Conservation (phyloP, 2,113 vertebrate species). For the Tilapia sparmanii region DNA sequence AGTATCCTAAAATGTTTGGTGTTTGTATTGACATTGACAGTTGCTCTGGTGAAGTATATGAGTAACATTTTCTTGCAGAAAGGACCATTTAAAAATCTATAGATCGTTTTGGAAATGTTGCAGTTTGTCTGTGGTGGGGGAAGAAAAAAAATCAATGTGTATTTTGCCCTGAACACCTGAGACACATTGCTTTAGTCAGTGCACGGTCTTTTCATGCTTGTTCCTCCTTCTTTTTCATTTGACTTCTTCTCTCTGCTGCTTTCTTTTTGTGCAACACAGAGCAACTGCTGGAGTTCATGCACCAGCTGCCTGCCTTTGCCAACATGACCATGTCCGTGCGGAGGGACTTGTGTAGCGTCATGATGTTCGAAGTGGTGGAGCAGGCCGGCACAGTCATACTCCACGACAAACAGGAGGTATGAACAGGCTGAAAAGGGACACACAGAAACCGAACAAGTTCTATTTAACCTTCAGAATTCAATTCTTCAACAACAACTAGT, state of each 20-base stretch:
- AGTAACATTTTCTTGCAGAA: not conserved
- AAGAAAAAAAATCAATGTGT: not conserved
- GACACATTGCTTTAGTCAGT: not conserved
- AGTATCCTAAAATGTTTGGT: not conserved
- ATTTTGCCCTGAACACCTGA: not conserved
- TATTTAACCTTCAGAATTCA: not conserved
- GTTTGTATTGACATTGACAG: not conserved
- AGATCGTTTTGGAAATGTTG: not conserved
- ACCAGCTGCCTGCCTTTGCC: slow-evolving; percentile 93
- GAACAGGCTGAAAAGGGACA: not conserved
- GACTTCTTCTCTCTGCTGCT: not conserved
- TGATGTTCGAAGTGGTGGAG: slow-evolving; percentile 96
- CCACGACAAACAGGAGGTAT: slow-evolving; percentile 87
- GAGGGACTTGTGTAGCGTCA: slow-evolving; percentile 90
- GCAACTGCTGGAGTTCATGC: slow-evolving; percentile 94
- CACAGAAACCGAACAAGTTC: not conserved
- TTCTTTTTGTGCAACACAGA: slow-evolving; percentile 66
- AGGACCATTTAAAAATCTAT: not conserved
- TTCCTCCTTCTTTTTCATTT: not conserved
- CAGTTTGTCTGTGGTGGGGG: not conserved
- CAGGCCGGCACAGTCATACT: slow-evolving; percentile 87
- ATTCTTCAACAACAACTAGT: not conserved
- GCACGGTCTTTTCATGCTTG: not conserved
- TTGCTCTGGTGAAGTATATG: not conserved
- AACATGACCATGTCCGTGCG: slow-evolving; percentile 99